These are phyloP conservation scores for Lepeophtheirus salmonis DNA, from an alignment of 1,140 invertebrate species.

Conservation along the genomic window DNA sequence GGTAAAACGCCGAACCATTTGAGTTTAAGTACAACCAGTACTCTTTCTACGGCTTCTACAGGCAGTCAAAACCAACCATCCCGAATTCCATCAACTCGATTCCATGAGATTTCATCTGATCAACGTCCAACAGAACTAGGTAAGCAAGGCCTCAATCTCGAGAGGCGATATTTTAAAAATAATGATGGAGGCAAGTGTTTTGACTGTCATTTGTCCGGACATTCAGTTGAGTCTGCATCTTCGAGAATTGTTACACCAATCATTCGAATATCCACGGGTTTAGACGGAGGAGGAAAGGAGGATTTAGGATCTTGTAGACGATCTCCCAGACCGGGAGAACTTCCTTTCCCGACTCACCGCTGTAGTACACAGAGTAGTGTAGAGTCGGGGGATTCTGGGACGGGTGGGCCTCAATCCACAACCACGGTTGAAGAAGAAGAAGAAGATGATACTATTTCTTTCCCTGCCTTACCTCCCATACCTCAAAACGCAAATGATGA, in stretches of 20 bases:
- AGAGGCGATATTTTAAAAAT: neutral
- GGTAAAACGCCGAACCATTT: slow-evolving; percentile 76
- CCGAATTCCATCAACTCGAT: neutral
- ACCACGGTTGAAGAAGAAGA: neutral
- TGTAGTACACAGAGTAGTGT: neutral
- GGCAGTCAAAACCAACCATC: slow-evolving; percentile 53
- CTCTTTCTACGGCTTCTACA: slow-evolving; percentile 75
- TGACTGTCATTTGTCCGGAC: neutral
- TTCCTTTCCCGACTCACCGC: neutral
- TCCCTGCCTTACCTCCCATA: neutral
- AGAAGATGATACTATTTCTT: neutral
- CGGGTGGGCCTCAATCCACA: neutral
- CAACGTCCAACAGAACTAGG: neutral
- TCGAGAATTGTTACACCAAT: neutral
- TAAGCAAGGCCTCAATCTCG: neutral
- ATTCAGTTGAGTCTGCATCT: neutral
- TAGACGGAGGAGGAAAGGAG: neutral
- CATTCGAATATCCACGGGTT: neutral
- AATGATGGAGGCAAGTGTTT: neutral
- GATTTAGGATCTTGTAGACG: neutral
- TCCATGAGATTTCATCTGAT: neutral
- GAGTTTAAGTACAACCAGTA: slow-evolving; percentile 75
- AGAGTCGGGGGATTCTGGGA: neutral
- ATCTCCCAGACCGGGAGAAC: neutral
- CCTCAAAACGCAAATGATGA: neutral